Conservation (phyloP, 1,140 invertebrate genomes). For the Solenopsis fugax region DNA sequence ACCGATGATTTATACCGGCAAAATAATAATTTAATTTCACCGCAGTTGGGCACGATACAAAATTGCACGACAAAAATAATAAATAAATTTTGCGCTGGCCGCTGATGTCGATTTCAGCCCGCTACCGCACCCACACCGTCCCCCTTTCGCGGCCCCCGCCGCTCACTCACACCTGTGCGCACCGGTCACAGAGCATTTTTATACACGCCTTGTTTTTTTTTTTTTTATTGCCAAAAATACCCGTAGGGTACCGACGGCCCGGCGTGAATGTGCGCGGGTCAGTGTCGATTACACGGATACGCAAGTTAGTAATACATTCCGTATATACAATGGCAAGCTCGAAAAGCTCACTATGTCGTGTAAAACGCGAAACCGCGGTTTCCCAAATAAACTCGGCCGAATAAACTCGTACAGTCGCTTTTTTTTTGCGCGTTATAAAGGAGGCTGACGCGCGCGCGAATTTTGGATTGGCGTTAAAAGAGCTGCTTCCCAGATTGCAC, state of each 20-base stretch:
- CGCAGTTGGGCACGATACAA: constrained; percentile 85
- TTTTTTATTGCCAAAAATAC: constrained; percentile 72
- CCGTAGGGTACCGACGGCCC: constrained; percentile 42
- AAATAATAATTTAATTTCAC: constrained; percentile 87
- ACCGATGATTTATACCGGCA: constrained; percentile 84
- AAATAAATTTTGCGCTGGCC: constrained; percentile 86
- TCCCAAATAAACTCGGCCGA: constrained; percentile 59
- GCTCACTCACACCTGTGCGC: constrained; percentile 62
- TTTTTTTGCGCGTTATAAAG: constrained; percentile 39
- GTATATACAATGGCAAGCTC: constrained; percentile 22
- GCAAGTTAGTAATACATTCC: constrained; percentile 62
- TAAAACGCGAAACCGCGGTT: constrained; percentile 52
- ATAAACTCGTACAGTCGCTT: constrained; percentile 37
- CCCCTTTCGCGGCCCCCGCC: constrained; percentile 36
- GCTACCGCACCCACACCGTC: constrained; percentile 52
- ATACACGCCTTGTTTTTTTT: constrained; percentile 61
- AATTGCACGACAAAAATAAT: constrained; percentile 86
- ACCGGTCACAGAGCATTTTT: constrained; percentile 71
- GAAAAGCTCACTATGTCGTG: constrained; percentile 57
- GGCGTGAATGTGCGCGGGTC: constrained; percentile 32
- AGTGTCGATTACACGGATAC: constrained; percentile 70
- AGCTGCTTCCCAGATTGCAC: constrained; percentile 21
- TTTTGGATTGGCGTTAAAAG: constrained; percentile 49
- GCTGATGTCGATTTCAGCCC: constrained; percentile 84
- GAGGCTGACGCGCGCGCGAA: constrained; percentile 7